These are phyloP conservation scores for Mungos mungo DNA, from an alignment of 2,113 vertebrate genomes.

Conservation along the genomic window DNA sequence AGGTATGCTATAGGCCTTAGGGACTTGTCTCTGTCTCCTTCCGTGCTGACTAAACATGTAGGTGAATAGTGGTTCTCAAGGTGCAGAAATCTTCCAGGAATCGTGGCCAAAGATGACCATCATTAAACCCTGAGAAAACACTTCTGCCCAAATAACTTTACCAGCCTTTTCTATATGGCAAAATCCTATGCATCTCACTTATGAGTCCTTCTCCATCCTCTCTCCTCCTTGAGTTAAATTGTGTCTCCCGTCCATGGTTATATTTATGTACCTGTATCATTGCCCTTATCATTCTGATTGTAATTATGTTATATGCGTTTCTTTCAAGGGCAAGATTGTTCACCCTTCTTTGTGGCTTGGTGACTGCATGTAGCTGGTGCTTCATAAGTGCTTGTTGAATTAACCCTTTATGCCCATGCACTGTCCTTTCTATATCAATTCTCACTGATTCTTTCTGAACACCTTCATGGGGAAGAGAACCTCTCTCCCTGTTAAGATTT, in stretches of 20 bases:
- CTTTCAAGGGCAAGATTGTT: neutral
- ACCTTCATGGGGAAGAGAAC: neutral
- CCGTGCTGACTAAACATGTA: neutral
- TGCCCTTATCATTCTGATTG: neutral
- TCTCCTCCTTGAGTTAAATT: neutral
- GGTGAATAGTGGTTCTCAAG: neutral
- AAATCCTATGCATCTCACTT: neutral
- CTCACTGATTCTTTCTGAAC: neutral
- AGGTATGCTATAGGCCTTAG: neutral
- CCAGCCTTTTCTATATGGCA: neutral
- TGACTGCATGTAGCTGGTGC: neutral
- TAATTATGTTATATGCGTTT: neutral
- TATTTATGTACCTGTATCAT: neutral
- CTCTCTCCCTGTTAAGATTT: neutral
- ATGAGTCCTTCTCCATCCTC: neutral
- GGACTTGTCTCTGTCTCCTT: neutral
- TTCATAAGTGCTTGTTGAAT: neutral
- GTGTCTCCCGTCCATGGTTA: neutral
- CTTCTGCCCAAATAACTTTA: neutral
- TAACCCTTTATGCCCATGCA: rapidly evolving
- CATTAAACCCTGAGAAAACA: neutral
- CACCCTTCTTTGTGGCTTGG: neutral
- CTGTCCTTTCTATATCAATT: neutral
- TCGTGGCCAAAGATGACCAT: neutral
- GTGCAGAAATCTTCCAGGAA: neutral